These are phyloP conservation scores for Hirtodrosophila trivittata DNA, from an alignment of 2,888 invertebrate species.

Conservation along the genomic window DNA sequence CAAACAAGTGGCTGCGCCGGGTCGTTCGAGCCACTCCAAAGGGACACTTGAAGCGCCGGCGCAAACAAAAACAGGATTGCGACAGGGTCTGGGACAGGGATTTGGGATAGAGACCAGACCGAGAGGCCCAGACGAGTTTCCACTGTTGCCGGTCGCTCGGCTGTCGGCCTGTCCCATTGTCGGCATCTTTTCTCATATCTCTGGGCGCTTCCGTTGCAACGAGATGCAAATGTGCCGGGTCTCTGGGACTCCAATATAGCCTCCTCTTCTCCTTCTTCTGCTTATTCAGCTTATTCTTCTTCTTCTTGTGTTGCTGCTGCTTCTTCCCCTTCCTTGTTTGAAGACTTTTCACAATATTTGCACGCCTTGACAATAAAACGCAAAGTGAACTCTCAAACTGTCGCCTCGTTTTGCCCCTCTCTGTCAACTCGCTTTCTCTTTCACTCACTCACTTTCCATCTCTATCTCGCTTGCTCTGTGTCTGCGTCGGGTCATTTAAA, in stretches of 20 bases:
- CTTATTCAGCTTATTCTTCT: conserved; percentile 1
- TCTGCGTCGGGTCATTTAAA: conserved; percentile 68
- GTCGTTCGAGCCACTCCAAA: conserved; percentile 42
- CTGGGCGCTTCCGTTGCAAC: conserved; percentile 78
- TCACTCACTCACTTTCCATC: neutral
- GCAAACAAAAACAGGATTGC: conserved; percentile 68
- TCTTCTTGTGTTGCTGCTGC: neutral
- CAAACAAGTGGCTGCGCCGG: conserved; percentile 64
- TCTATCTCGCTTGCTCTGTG: conserved; percentile 8
- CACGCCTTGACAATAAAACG: conserved; percentile 77
- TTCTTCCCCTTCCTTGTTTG: conserved; percentile 36
- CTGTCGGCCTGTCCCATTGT: conserved; percentile 42
- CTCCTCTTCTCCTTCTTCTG: conserved; percentile 1
- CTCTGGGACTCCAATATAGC: conserved; percentile 9
- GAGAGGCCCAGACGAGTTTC: conserved; percentile 36
- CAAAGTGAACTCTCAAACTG: conserved; percentile 46
- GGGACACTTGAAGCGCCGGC: conserved; percentile 78
- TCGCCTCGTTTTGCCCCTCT: neutral
- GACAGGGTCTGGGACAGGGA: conserved; percentile 16
- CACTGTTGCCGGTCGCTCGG: conserved; percentile 13
- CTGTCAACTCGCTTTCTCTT: neutral
- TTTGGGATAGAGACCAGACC: conserved; percentile 1
- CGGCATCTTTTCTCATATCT: conserved; percentile 72
- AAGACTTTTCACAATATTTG: conserved; percentile 78
- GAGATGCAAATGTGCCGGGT: conserved; percentile 67